A percentile compares a stretch with the other conserved stretches of the same genome.
phyloP scores from a whole-genome alignment of 2,113 vertebrate genomes.

The Gymnogyps californianus region DNA sequence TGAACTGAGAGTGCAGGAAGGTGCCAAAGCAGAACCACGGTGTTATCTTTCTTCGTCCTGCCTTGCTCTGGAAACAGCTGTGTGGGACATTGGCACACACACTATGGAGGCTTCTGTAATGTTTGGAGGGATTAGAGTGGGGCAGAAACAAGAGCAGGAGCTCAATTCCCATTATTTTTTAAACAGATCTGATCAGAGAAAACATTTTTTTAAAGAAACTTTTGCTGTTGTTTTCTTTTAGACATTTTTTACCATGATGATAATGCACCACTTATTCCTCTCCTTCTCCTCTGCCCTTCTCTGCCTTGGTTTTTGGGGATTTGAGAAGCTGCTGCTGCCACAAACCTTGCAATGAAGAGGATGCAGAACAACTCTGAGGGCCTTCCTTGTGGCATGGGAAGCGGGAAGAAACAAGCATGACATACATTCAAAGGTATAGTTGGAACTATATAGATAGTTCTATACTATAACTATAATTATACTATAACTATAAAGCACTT shows the following conservation, averaged over 20 bases:
- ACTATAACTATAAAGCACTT: neutral
- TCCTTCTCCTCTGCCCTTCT: neutral
- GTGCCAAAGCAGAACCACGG: neutral
- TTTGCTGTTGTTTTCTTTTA: neutral
- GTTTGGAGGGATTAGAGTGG: neutral
- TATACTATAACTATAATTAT: neutral
- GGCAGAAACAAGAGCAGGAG: neutral
- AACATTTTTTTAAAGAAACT: neutral
- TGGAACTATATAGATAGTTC: neutral
- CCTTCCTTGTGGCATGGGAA: neutral
- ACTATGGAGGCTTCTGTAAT: neutral
- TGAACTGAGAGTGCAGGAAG: neutral
- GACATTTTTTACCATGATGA: neutral
- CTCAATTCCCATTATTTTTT: neutral
- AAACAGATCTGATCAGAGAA: neutral
- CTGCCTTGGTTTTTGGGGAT: neutral
- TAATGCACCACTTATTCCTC: neutral
- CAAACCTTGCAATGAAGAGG: neutral
- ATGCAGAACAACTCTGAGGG: neutral
- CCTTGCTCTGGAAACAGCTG: neutral
- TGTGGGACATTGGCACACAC: accelerated
- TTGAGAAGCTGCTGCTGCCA: neutral
- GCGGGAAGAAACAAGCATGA: neutral
- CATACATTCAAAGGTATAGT: neutral
- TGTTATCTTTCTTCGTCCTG: neutral